These are phyloP conservation scores for Urocyon cinereoargenteus DNA, from an alignment of 2,797 vertebrate genomes.

Conservation along the genomic window DNA sequence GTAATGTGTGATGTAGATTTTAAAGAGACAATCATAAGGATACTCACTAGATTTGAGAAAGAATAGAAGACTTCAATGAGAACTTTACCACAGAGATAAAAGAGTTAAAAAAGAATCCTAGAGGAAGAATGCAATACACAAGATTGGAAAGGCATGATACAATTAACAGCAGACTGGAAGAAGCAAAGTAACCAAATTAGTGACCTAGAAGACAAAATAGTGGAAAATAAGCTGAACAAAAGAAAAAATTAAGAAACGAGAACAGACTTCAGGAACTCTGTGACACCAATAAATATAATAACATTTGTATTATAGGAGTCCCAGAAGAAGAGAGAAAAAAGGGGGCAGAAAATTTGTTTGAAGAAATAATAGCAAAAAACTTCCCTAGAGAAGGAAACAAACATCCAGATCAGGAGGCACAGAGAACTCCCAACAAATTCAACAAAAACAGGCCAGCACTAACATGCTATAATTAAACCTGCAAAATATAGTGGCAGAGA, in stretches of 20 bases:
- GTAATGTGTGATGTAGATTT: background rate
- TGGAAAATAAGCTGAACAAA: background rate
- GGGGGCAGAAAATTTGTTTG: background rate
- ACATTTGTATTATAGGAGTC: background rate
- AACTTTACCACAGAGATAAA: background rate
- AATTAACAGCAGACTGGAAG: background rate
- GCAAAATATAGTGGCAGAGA: background rate
- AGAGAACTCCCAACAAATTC: background rate
- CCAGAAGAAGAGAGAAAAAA: background rate
- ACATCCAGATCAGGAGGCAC: background rate
- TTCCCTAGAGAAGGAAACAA: background rate
- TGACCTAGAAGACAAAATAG: background rate
- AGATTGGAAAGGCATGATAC: background rate
- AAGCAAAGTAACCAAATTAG: background rate
- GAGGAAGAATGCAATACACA: background rate
- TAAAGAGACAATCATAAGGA: background rate
- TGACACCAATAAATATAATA: background rate
- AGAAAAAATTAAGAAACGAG: background rate
- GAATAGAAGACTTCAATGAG: background rate
- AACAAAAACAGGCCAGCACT: background rate
- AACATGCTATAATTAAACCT: background rate
- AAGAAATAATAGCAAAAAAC: background rate
- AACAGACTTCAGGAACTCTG: background rate
- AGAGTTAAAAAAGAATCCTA: background rate
- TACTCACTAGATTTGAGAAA: background rate